Percentiles rank a stretch among this genome's conserved stretches.
These are phyloP conservation scores for Parauchenoglanis punctatus DNA, from an alignment of 2,797 vertebrate genomes.

Conservation along the genomic window DNA sequence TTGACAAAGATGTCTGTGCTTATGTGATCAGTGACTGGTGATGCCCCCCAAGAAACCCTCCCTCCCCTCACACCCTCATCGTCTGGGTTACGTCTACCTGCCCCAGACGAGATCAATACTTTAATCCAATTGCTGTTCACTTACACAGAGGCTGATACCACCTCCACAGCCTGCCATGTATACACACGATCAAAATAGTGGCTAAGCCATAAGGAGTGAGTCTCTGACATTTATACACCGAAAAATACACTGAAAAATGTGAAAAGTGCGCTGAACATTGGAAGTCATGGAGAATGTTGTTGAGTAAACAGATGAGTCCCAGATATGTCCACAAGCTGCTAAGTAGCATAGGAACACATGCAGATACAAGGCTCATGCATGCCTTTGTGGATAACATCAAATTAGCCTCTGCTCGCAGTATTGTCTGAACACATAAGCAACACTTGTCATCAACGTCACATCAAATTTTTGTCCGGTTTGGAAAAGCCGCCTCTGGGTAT, in stretches of 20 bases:
- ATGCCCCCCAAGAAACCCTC: conserved; percentile 30
- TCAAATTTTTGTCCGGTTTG: conserved; percentile 60
- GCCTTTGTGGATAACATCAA: conserved; percentile 54
- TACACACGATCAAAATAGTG: background rate
- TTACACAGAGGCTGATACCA: conserved; percentile 57
- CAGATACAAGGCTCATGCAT: conserved; percentile 45
- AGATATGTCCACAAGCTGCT: conserved; percentile 15
- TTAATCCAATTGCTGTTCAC: conserved; percentile 74
- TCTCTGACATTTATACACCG: background rate
- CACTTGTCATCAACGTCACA: conserved; percentile 72
- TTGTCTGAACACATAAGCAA: conserved; percentile 69
- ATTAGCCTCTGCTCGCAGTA: conserved; percentile 63
- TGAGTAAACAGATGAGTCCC: background rate
- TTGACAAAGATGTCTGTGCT: conserved; percentile 59
- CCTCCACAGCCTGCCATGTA: conserved; percentile 39
- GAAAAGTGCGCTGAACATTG: conserved; percentile 31
- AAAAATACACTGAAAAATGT: background rate
- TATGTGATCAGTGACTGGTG: conserved; percentile 58
- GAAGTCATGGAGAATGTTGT: conserved; percentile 3
- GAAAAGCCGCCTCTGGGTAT: conserved; percentile 57
- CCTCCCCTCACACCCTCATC: conserved; percentile 31
- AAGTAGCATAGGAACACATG: conserved; percentile 24
- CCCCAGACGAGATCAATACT: conserved; percentile 78
- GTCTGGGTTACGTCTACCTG: conserved; percentile 72
- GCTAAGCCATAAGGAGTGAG: background rate